Conservation (phyloP, 2,888 invertebrate genomes). For the Cheilosia soror region DNA sequence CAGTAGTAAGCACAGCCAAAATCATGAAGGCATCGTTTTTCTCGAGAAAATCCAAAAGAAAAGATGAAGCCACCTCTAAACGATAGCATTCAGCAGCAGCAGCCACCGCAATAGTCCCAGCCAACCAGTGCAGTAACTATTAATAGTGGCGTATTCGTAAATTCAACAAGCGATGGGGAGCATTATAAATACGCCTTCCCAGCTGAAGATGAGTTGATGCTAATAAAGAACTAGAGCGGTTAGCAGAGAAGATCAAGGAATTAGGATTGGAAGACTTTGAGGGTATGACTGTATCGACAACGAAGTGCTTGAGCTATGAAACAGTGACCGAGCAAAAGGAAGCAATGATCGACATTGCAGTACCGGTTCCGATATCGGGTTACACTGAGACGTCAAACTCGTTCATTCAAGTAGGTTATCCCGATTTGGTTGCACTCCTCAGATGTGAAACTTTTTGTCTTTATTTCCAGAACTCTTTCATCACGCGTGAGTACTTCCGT, state of each 20-base stretch:
- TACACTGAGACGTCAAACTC: constrained; percentile 84
- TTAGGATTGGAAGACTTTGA: constrained; percentile 92
- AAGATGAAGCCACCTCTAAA: constrained; percentile 83
- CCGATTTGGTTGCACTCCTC: too few relatives aligned
- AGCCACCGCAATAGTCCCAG: too few relatives aligned
- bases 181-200: constrained; percentile 72
- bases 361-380: constrained; percentile 89
- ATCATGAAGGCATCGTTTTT: too few relatives aligned
- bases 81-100: constrained; percentile 78
- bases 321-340: constrained; percentile 93
- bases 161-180: constrained; percentile 49
- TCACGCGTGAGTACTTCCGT: constrained; percentile 92
- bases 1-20: too few relatives aligned
- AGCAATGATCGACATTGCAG: constrained; percentile 94
- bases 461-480: constrained; percentile 88
- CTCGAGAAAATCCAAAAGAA: constrained; percentile 84
- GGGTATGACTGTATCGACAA: constrained; percentile 93
- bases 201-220: too few relatives aligned
- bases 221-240: constrained; percentile 84
- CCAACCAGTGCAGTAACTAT: constrained; percentile 39
- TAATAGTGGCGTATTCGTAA: constrained; percentile 56
- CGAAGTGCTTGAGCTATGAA: constrained; percentile 95
- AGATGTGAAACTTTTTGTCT: neutral
- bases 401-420: constrained; percentile 82
- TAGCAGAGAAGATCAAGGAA: constrained; percentile 83